phyloP scores from a whole-genome alignment of 1,140 invertebrate species.

The Coelopa frigida region DNA sequence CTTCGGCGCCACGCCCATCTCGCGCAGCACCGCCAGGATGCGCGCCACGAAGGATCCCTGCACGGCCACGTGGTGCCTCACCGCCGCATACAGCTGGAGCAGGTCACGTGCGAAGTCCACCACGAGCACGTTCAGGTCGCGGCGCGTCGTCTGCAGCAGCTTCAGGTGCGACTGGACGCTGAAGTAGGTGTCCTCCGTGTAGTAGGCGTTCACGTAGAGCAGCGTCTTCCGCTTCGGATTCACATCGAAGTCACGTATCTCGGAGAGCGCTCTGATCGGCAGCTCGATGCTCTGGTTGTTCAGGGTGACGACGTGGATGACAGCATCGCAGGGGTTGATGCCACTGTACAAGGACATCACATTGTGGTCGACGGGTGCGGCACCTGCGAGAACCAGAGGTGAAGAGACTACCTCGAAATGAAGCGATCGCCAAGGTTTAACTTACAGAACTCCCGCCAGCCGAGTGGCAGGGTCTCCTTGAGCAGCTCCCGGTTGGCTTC shows the following conservation, averaged over 20 bases:
- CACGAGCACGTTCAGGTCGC: constrained; percentile 33
- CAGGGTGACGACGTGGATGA: constrained; percentile 32
- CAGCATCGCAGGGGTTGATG: constrained; percentile 38
- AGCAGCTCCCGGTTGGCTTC: constrained; percentile 28
- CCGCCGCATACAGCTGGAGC: constrained; percentile 32
- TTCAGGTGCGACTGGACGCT: constrained; percentile 35
- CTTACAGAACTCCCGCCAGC: constrained; percentile 39
- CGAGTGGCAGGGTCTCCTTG: constrained; percentile 25
- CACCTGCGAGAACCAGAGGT: constrained; percentile 18
- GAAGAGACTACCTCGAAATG: background rate
- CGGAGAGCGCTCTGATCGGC: constrained; percentile 29
- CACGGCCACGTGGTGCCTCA: constrained; percentile 31
- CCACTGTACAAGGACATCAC: constrained; percentile 35
- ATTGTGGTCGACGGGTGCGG: constrained; percentile 36
- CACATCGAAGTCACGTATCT: constrained; percentile 33
- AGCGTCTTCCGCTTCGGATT: constrained; percentile 29
- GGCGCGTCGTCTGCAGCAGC: constrained; percentile 24
- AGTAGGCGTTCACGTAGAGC: constrained; percentile 36
- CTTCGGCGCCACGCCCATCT: constrained; percentile 19
- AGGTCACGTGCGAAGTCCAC: constrained; percentile 36
- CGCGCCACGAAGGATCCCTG: constrained; percentile 34
- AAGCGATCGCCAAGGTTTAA: background rate
- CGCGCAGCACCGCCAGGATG: constrained; percentile 18
- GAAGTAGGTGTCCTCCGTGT: constrained; percentile 32
- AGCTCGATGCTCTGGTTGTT: constrained; percentile 33